phyloP scores from a whole-genome alignment of 2,113 vertebrate genomes.

The Peromyscus maniculatus region DNA sequence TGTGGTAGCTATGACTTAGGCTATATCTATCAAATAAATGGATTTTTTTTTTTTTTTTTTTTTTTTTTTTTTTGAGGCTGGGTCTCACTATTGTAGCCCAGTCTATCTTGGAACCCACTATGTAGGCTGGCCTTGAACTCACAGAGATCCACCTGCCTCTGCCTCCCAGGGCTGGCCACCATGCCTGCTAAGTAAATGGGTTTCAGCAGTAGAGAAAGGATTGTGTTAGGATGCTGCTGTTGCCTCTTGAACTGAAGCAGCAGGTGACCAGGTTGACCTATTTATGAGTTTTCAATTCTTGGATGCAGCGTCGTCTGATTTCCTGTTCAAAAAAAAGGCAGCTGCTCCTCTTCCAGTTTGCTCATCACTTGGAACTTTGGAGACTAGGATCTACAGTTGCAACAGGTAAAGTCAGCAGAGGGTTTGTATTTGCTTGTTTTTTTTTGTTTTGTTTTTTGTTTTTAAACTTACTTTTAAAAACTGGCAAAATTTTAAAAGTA shows the following conservation, averaged over 20 bases:
- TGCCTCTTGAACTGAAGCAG: not conserved
- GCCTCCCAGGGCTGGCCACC: not conserved
- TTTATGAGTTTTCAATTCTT: conserved; percentile 42
- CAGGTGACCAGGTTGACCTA: not conserved
- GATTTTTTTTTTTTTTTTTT: not conserved
- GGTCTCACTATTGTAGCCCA: not conserved
- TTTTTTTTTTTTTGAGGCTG: not conserved
- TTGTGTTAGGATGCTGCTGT: conserved; percentile 2
- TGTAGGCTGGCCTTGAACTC: not conserved
- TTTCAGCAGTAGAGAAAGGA: not conserved
- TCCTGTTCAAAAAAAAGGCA: conserved; percentile 93
- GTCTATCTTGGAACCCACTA: not conserved
- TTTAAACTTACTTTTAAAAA: not conserved
- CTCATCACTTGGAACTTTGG: conserved; percentile 96
- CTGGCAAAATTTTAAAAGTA: not conserved
- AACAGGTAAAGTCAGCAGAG: conserved; percentile 87
- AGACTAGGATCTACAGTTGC: conserved; percentile 92
- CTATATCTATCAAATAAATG: conserved; percentile 24
- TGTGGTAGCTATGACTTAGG: not conserved
- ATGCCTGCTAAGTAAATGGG: not conserved
- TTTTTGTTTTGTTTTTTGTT: not conserved
- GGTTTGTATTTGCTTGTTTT: not conserved
- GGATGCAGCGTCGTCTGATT: conserved; percentile 90
- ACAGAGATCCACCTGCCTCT: not conserved
- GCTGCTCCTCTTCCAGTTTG: conserved; percentile 96